Base-by-base conservation (phyloP, 2,113 vertebrate genomes). In the Dissostichus mawsoni region DNA sequence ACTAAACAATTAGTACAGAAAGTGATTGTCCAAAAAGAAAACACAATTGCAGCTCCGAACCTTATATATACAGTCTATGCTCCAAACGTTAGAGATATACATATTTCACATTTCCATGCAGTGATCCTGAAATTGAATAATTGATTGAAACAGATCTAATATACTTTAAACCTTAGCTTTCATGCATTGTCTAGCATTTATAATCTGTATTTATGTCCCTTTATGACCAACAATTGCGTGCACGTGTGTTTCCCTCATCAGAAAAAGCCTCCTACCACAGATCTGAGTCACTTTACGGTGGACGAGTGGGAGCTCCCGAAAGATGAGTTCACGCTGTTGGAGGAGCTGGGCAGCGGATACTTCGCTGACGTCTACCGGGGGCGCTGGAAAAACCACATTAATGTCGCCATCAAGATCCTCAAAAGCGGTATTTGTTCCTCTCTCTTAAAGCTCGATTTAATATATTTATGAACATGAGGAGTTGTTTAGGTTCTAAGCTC, bases 391-490 rank as follows among this genome's bases (percentile, higher is more conserved):
- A 91, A 91, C 74, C 71, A 76, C 12, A 94, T 96, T 18, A 90
- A 71, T 0, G 96, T 97, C 11, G 96, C 97, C 48, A 89, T 98
- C 74, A 97, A 97, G 92, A 94, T 95, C 62, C 89, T 97, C 18
- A 94, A 95, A 65, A 93, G 72, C 20, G 93, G 93, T 93, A 94
- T 76, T 41, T 20, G 3, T 14, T 74, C 33, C 4, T 70, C 29
- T 55, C 3, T 72, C 33, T 25, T 58, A 11, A 50, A 11, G 25
- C 1, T 1, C 13, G 6, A 14, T 29, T 75, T 65, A 41, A 14
- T 16, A 10, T 5, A 25, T 29, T 29, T 33, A 9, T 66, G 45
- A 17, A 17, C 48, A 29, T 11, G 3, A 23, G n/a, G 44, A 23
- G 11, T n/a, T 44, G 62, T 47, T 64, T 29, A 29, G 29, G 29